Percentiles rank a stretch among this genome's conserved stretches.
These are phyloP conservation scores for Parazoanthus darwini DNA, from an alignment of 92 coral and sea anemone genomes.

Conservation along the genomic window DNA sequence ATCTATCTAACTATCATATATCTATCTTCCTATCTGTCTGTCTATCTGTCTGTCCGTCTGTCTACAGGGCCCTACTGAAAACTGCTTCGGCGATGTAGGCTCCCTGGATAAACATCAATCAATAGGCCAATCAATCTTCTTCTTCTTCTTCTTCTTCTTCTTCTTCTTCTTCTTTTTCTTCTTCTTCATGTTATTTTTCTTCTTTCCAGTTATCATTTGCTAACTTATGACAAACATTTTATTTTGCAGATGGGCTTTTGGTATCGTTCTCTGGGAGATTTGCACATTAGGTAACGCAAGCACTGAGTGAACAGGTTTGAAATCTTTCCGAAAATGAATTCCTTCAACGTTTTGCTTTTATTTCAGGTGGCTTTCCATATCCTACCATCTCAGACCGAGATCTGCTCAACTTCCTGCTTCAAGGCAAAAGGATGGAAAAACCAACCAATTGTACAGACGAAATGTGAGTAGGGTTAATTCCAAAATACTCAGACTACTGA, in stretches of 20 bases:
- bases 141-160: background rate
- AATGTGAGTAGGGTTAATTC: slow-evolving; percentile 61
- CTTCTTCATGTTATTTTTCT: background rate
- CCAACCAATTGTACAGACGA: slow-evolving; percentile 92
- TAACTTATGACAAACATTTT: background rate
- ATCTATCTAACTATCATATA: too few relatives aligned
- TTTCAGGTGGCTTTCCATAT: slow-evolving; percentile 86
- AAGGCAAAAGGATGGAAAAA: slow-evolving; percentile 90
- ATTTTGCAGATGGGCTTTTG: slow-evolving; percentile 89
- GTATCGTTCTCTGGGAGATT: slow-evolving; percentile 96
- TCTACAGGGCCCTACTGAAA: background rate
- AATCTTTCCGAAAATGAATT: background rate
- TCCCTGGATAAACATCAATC: background rate
- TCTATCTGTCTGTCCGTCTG: background rate
- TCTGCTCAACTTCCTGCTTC: slow-evolving; percentile 66
- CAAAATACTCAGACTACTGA: background rate
- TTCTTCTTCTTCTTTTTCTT: background rate
- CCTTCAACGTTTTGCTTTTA: background rate
- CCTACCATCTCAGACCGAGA: slow-evolving; percentile 90
- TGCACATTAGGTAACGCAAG: slow-evolving; percentile 88
- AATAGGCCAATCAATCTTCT: background rate
- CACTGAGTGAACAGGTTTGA: background rate
- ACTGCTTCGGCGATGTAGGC: too few relatives aligned
- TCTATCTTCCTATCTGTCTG: background rate
- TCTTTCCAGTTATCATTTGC: background rate